These are phyloP conservation scores for Halichondria panicea DNA, from an alignment of 37 sponge, comb jelly and placozoan genomes.

Conservation along the genomic window DNA sequence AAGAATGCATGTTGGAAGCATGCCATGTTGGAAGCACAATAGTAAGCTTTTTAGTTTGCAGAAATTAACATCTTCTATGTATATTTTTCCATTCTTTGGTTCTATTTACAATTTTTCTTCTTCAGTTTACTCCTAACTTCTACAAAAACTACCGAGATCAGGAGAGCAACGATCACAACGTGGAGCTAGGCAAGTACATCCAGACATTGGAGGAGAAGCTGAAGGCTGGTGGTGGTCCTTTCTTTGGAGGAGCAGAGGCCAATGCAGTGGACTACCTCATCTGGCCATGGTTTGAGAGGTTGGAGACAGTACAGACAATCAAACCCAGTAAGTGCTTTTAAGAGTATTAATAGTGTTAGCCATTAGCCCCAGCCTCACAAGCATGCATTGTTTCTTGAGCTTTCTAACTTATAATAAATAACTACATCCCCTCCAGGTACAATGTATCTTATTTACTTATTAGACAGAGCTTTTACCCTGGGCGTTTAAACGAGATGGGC, in stretches of 20 bases:
- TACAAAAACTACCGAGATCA: constrained; percentile 49
- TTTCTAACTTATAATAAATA: too few species aligned
- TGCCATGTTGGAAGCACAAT: neutral
- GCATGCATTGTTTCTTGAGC: too few species aligned
- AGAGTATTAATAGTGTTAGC: too few species aligned
- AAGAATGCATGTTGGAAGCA: neutral
- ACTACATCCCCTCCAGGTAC: too few species aligned
- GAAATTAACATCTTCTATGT: neutral
- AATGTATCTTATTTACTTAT: too few species aligned
- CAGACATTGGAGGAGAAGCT: constrained; percentile 40
- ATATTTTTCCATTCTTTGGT: neutral
- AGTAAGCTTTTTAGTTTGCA: neutral
- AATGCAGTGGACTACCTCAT: constrained; percentile 55
- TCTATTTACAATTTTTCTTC: neutral
- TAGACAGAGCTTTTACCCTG: too few species aligned
- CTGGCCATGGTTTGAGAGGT: constrained; percentile 80
- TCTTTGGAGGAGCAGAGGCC: constrained; percentile 44
- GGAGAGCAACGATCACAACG: constrained; percentile 1
- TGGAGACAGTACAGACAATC: constrained; percentile 14
- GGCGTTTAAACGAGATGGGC: too few species aligned
- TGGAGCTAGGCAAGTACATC: constrained; percentile 16
- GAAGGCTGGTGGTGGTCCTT: constrained; percentile 19
- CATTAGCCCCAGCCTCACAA: too few species aligned
- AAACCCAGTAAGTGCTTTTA: constrained; percentile 15
- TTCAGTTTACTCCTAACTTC: constrained; percentile 63